Conservation (phyloP, 2,888 invertebrate species). For the Melikaiella ostensackeni region DNA sequence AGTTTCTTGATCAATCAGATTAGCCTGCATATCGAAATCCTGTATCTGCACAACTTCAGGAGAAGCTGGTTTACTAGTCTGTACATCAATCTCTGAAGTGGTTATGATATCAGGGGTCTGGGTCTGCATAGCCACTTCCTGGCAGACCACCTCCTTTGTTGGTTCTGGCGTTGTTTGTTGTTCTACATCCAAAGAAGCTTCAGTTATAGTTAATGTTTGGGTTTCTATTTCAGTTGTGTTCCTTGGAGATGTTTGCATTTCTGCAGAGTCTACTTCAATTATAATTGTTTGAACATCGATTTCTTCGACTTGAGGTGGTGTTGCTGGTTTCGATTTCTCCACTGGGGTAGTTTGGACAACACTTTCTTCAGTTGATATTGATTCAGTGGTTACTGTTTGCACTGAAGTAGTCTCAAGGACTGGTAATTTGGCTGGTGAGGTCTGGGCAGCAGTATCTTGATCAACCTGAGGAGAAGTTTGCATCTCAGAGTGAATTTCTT, state of each 20-base stretch:
- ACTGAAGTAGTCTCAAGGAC: slow-evolving; percentile 78
- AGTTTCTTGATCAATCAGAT: slow-evolving; percentile 69
- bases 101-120: slow-evolving; percentile 69
- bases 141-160: slow-evolving; percentile 64
- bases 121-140: slow-evolving; percentile 77
- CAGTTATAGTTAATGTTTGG: slow-evolving; percentile 77
- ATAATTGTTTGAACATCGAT: slow-evolving; percentile 77
- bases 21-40: slow-evolving; percentile 79
- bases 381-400: slow-evolving; percentile 77
- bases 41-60: slow-evolving; percentile 73
- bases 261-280: slow-evolving; percentile 60
- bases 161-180: slow-evolving; percentile 72
- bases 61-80: slow-evolving; percentile 62
- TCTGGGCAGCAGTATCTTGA: slow-evolving; percentile 76
- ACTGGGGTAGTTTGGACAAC: slow-evolving; percentile 74
- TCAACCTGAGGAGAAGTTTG: slow-evolving; percentile 82
- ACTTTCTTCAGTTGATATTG: slow-evolving; percentile 73
- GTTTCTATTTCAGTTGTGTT: slow-evolving; percentile 77
- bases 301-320: slow-evolving; percentile 67
- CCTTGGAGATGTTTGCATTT: slow-evolving; percentile 69
- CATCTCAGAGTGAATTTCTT: slow-evolving; percentile 76
- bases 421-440: slow-evolving; percentile 60
- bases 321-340: slow-evolving; percentile 64
- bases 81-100: slow-evolving; percentile 69
- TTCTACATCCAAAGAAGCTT: slow-evolving; percentile 60